phyloP scores from a whole-genome alignment of 2,797 vertebrate species.

The Pseudocheirus occidentalis region DNA sequence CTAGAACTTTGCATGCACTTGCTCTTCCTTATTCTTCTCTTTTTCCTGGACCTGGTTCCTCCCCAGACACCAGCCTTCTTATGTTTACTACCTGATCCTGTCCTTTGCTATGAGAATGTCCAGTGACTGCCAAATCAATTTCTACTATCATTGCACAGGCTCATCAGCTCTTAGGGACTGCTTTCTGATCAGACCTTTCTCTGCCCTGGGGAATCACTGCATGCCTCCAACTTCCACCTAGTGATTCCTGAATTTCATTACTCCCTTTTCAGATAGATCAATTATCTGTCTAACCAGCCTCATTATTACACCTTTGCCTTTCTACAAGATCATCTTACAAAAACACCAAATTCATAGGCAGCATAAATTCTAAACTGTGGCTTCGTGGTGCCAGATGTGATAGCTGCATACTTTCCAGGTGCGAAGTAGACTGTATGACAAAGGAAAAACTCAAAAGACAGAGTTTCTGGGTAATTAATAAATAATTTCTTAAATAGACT shows the following conservation, averaged over 20 bases:
- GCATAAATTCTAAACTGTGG: background rate
- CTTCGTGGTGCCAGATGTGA: background rate
- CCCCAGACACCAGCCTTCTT: background rate
- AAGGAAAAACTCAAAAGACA: background rate
- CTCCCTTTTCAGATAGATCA: background rate
- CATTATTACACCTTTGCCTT: background rate
- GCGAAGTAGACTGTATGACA: background rate
- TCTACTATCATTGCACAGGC: background rate
- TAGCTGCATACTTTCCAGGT: background rate
- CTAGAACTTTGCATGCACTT: background rate
- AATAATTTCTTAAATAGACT: background rate
- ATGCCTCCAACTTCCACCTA: background rate
- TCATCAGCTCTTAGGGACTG: background rate
- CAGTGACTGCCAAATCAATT: background rate
- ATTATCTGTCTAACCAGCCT: background rate
- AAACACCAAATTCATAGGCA: background rate
- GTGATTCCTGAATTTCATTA: background rate
- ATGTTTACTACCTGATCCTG: background rate
- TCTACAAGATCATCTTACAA: background rate
- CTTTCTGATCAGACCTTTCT: background rate
- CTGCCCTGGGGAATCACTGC: background rate
- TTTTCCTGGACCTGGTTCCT: background rate
- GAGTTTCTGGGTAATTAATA: background rate
- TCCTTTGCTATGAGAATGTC: background rate
- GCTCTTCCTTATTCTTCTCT: slow-evolving; percentile 7